Base-by-base conservation (phyloP, 2,888 invertebrate genomes). In the Oligia latruncula region DNA sequence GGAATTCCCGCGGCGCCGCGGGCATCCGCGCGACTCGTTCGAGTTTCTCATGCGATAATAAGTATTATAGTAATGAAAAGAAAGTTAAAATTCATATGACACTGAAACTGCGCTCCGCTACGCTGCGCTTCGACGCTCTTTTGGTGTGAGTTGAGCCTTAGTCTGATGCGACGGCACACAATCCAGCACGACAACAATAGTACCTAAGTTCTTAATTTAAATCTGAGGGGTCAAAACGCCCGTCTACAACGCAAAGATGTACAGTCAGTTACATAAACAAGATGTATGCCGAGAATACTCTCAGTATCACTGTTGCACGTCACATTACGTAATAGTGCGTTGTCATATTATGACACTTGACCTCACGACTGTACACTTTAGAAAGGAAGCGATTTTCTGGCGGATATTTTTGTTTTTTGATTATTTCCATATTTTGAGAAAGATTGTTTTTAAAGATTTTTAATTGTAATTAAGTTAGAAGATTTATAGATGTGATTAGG, bases 261-360 rank as follows among this genome's bases (percentile, higher is more conserved):
- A 84, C 86, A 83, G 20, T 85, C 72, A 15, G 83, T 84, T 84
- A 86, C 73, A 84, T 84, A 84, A 84, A 82, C 67, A 35, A 77
- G 58, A 67, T 77, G 46, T 75, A 60, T 58, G 77, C 64, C 55
- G 67, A 58, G 77, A 75, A 74, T 15, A 78, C 71, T 81, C 62
- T 40, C 77, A 82, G 74, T 80, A 82, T 83, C 81, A 82, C 85
- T 84, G 77, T 80, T 82, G 77, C 84, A 78, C 58, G 77, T 81
- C 73, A 71, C 29, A 55, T 74, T 87, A 85, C 68, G 60, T 84
- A 87, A 85, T 55, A 40, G 8, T 80, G 71, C 82, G 75, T 82
- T 85, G 87, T 87, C 87, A 86, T 74, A 87, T 86, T 86, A 86
- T 85, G 83, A 82, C 86, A 74, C 82, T 82, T 89, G 85, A 84